Conservation (phyloP, 92 coral and sea anemone genomes). For the Nematostella vectensis region DNA sequence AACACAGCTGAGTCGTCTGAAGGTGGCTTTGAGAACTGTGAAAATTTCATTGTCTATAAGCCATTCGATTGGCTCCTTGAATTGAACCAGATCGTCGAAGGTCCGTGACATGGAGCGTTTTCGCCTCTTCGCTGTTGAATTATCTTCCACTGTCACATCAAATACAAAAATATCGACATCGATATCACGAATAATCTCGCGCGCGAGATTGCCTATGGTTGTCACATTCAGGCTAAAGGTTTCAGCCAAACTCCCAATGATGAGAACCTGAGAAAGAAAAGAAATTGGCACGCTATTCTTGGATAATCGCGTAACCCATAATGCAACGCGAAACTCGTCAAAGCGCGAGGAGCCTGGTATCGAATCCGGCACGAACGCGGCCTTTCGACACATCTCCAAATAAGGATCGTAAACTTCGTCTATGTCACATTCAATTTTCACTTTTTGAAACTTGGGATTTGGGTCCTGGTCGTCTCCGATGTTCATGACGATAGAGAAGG, state of each 20-base stretch:
- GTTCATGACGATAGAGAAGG: slow-evolving; percentile 15
- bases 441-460: neutral
- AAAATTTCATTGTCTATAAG: slow-evolving; percentile 8
- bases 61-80: slow-evolving; percentile 4
- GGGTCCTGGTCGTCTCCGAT: neutral
- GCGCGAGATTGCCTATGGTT: neutral
- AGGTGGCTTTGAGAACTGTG: slow-evolving; percentile 22
- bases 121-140: neutral
- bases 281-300: neutral
- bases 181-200: neutral
- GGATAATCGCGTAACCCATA: slow-evolving; percentile 9
- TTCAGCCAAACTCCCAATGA: neutral
- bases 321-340: slow-evolving; percentile 2
- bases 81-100: slow-evolving; percentile 5
- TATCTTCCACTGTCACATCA: neutral
- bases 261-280: neutral
- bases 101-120: neutral
- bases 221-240: neutral
- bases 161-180: neutral
- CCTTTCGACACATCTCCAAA: slow-evolving; percentile 13
- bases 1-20: slow-evolving; percentile 5
- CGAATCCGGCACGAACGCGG: neutral
- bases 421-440: neutral
- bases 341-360: slow-evolving; percentile 1
- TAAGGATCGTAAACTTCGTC: slow-evolving; percentile 18